Evolutionary conservation across 2,888 invertebrate species (phyloP), one percentile per base, ranked within the genome.

Genomic region (Helicoverpa assulta): DNA sequence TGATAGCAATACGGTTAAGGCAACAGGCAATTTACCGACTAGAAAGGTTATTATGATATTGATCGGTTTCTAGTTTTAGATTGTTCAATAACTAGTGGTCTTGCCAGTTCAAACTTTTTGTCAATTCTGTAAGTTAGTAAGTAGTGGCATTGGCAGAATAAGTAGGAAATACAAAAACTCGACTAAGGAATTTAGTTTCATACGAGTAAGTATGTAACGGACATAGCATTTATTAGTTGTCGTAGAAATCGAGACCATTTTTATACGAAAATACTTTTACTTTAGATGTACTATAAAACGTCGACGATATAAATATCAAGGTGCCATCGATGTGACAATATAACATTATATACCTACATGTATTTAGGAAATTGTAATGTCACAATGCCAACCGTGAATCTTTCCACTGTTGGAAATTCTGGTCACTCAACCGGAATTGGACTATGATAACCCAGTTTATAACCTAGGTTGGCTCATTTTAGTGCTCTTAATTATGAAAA

Each of bases 231-330:
- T 54, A 57, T 53, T 50, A 43, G 33, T 26, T 58, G 52, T 55
- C 54, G 67, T 72, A 72, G 67, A 76, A 74, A 79, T 72, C 67
- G 57, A 77, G 62, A 67, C 55, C 26, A 55, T 67, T 76, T 59
- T 73, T 67, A 61, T 66, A 72, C 60, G 19, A 72, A 75, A 75
- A 71, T 73, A 82, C 82, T 80, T 82, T 84, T 84, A 79, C 85
- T 82, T 84, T 81, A 71, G 55, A 64, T 69, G 8, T 47, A 19
- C 50, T 58, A 58, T 64, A 70, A 62, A 80, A 71, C 59, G 66
- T 60, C 43, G 54, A 55, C 57, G 61, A 70, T 74, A 58, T 33
- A 58, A 29, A 71, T 58, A 65, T 75, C 61, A 63, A 67, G 52
- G 29, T 37, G 59, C 47, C 51, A 53, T 37, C 51, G 63, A 60